phyloP scores from a whole-genome alignment of 2,888 invertebrate species.

The Metacarcinus magister region DNA sequence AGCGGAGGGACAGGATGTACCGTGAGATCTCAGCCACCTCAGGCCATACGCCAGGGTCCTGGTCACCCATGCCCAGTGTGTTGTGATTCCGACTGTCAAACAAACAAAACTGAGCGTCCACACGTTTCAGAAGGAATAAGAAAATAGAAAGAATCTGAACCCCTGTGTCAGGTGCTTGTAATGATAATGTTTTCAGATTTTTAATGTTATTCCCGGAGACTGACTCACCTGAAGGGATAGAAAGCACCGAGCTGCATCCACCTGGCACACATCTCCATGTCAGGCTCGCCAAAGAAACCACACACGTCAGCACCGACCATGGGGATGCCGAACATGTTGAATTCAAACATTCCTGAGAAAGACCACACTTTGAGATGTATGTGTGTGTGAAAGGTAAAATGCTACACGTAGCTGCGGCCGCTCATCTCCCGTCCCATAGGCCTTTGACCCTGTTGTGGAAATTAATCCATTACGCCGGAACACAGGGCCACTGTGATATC shows the following conservation, averaged over 20 bases:
- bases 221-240: constrained; percentile 84
- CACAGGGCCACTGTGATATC: no score
- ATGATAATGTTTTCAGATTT: no score
- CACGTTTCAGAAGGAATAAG: background rate
- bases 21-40: constrained; percentile 82
- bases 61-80: constrained; percentile 60
- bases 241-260: constrained; percentile 86
- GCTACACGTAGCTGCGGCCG: no score
- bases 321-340: constrained; percentile 92
- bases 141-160: background rate
- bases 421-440: no score
- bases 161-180: no score
- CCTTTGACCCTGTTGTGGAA: no score
- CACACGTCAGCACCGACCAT: constrained; percentile 90
- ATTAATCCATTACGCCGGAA: no score
- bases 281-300: constrained; percentile 84
- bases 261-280: constrained; percentile 85
- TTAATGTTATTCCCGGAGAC: no score
- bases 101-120: background rate
- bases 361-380: background rate
- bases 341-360: constrained; percentile 87
- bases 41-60: constrained; percentile 81
- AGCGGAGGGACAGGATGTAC: constrained; percentile 84
- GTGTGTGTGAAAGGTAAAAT: background rate
- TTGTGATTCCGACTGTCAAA: constrained; percentile 62